phyloP scores from a whole-genome alignment of 2,113 vertebrate species.

The Sitta europaea region DNA sequence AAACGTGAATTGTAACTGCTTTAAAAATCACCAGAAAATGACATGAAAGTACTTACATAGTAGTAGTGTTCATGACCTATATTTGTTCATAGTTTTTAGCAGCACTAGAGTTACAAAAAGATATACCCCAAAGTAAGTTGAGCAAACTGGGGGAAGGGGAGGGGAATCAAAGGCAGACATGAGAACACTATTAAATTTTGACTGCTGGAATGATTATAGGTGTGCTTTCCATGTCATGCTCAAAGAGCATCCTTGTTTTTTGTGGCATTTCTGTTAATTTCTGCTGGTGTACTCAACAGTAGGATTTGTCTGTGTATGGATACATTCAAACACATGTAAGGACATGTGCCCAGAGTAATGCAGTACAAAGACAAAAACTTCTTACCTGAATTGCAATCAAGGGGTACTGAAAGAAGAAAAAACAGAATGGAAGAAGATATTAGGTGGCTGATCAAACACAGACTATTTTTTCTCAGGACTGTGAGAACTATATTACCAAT shows the following conservation, averaged over 20 bases:
- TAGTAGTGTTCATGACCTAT: background rate
- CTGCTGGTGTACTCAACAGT: background rate
- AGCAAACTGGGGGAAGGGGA: background rate
- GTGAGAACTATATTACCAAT: background rate
- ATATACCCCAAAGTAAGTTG: background rate
- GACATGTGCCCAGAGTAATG: background rate
- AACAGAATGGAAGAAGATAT: background rate
- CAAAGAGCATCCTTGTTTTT: background rate
- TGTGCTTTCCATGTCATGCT: background rate
- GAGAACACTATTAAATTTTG: background rate
- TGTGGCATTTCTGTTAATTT: background rate
- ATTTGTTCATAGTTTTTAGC: background rate
- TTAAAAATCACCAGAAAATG: background rate
- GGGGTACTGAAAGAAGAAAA: conserved; percentile 47
- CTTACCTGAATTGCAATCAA: conserved; percentile 62
- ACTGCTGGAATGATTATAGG: background rate
- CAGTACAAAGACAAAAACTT: background rate
- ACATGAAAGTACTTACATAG: background rate
- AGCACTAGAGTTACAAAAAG: background rate
- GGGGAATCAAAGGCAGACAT: background rate
- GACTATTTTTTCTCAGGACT: background rate
- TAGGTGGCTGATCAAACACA: background rate
- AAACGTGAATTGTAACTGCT: background rate
- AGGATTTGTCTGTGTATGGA: background rate
- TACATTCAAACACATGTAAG: background rate